These are phyloP conservation scores for Melitaea cinxia DNA, from an alignment of 1,140 invertebrate species.

Conservation along the genomic window DNA sequence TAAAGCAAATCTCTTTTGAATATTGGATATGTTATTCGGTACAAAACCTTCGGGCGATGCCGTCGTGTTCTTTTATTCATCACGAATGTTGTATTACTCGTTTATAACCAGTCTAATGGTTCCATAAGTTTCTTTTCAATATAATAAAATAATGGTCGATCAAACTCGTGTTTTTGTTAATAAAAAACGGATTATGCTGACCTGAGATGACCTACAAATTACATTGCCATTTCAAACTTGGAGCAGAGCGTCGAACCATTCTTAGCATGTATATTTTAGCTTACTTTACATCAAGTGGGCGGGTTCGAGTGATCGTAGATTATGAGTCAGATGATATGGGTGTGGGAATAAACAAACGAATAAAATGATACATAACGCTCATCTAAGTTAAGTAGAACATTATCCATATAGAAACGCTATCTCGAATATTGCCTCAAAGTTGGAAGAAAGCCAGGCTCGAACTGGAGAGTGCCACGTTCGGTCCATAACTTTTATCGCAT, in stretches of 20 bases:
- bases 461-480: slow-evolving; percentile 12
- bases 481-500: slow-evolving; percentile 54
- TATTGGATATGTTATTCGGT: slow-evolving; percentile 35
- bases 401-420: slow-evolving; percentile 21
- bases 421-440: slow-evolving; percentile 15
- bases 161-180: neutral
- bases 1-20: slow-evolving; percentile 19
- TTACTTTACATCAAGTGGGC: slow-evolving; percentile 51
- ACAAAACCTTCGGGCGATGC: slow-evolving; percentile 49
- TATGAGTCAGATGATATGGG: slow-evolving; percentile 51
- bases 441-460: slow-evolving; percentile 27
- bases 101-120: slow-evolving; percentile 46
- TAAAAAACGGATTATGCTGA: slow-evolving; percentile 11
- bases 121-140: slow-evolving; percentile 34
- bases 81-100: slow-evolving; percentile 63
- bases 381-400: slow-evolving; percentile 38
- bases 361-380: slow-evolving; percentile 33
- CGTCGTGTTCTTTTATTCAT: slow-evolving; percentile 60
- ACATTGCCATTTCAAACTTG: slow-evolving; percentile 14
- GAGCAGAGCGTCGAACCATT: neutral
- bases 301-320: slow-evolving; percentile 50
- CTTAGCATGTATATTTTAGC: slow-evolving; percentile 18
- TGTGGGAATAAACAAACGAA: slow-evolving; percentile 54
- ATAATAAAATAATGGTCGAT: slow-evolving; percentile 1
- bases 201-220: slow-evolving; percentile 22